Evolutionary conservation across 2,797 vertebrate genomes (phyloP).

Genomic region (Muscicapa comitata): DNA sequence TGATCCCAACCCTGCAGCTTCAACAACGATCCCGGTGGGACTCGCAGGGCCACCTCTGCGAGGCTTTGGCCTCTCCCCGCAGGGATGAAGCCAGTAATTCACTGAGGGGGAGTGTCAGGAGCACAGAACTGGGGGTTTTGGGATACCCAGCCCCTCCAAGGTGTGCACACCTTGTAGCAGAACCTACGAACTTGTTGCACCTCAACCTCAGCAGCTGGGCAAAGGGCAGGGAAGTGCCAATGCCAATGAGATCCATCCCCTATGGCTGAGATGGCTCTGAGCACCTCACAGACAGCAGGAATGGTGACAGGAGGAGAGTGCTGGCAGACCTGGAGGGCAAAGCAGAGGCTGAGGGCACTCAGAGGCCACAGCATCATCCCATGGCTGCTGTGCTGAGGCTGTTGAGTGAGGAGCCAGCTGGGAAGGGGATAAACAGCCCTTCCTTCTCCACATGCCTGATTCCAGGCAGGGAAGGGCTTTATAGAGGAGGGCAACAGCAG

Average conservation of each 20-base stretch:
- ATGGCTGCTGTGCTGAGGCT: neutral
- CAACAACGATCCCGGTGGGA: accelerated
- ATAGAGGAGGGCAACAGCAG: neutral
- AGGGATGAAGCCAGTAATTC: neutral
- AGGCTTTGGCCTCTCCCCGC: neutral
- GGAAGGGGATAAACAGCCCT: neutral
- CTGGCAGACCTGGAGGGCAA: accelerated
- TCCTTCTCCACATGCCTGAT: neutral
- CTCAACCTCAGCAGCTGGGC: neutral
- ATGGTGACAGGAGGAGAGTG: neutral
- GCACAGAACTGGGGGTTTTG: accelerated
- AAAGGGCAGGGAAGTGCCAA: neutral
- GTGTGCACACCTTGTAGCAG: neutral
- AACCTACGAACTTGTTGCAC: neutral
- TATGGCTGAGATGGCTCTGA: neutral
- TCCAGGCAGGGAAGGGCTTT: neutral
- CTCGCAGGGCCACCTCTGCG: accelerated
- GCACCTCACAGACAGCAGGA: neutral
- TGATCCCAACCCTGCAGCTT: neutral
- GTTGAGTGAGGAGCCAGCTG: neutral
- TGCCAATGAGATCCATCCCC: accelerated
- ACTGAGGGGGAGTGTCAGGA: neutral
- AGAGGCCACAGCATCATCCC: neutral
- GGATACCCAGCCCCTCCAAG: neutral
- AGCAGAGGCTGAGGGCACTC: neutral